phyloP scores from a whole-genome alignment of 1,140 invertebrate genomes.

The Aricia agestis region DNA sequence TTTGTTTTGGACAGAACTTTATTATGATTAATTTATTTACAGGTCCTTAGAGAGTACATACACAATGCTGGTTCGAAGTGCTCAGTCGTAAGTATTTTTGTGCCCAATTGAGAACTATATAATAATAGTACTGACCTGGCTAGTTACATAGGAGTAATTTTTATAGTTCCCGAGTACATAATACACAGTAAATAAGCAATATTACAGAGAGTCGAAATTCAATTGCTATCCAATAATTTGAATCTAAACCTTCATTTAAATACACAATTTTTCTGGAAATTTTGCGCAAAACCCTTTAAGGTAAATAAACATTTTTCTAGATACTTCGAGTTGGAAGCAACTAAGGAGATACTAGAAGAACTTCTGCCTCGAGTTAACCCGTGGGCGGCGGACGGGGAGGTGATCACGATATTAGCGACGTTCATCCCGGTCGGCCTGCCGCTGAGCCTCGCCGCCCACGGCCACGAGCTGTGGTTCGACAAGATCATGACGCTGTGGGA shows the following conservation, averaged over 20 bases:
- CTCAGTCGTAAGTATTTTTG: conserved; percentile 71
- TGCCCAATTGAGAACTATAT: conserved; percentile 18
- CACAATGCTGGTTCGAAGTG: conserved; percentile 68
- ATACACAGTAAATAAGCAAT: no score
- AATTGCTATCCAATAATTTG: no score
- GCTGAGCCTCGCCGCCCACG: conserved; percentile 79
- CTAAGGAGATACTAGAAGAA: conserved; percentile 92
- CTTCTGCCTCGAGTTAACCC: conserved; percentile 86
- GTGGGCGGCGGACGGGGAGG: conserved; percentile 78
- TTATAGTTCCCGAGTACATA: no score
- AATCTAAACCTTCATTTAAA: no score
- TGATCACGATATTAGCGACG: conserved; percentile 80
- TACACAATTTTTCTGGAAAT: no score
- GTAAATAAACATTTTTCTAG: conserved; percentile 60
- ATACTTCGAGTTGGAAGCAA: conserved; percentile 86
- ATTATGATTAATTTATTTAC: conserved; percentile 25
- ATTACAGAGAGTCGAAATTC: no score
- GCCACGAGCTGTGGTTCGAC: conserved; percentile 89
- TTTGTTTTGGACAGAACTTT: neutral
- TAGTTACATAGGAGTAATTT: no score
- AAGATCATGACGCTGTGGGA: conserved; percentile 89
- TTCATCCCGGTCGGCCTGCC: conserved; percentile 86
- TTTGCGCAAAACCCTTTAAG: no score
- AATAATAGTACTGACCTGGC: no score
- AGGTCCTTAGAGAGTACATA: conserved; percentile 72